Conservation (phyloP, 1,140 invertebrate genomes). For the Mactra quadrangularis region DNA sequence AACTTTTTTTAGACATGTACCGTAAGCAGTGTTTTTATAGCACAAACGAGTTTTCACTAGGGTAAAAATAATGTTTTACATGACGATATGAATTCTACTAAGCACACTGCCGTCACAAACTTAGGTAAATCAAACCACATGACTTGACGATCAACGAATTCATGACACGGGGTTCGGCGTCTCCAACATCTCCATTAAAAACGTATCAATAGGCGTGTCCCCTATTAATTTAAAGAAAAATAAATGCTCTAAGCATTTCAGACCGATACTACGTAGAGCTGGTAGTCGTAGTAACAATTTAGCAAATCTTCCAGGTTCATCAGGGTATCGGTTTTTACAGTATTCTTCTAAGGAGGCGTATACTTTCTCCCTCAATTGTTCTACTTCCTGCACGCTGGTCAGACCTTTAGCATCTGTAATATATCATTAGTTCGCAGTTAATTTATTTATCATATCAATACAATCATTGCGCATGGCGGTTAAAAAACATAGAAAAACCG, state of each 20-base stretch:
- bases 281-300: conserved; percentile 96
- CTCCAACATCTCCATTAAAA: conserved; percentile 88
- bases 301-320: conserved; percentile 96
- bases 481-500: no score
- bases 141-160: neutral
- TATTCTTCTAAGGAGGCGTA: conserved; percentile 98
- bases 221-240: conserved; percentile 96
- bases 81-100: no score
- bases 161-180: conserved; percentile 75
- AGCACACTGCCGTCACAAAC: no score
- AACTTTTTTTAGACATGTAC: no score
- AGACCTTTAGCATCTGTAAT: conserved; percentile 93
- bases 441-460: no score
- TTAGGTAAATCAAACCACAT: no score
- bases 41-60: no score
- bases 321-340: conserved; percentile 92
- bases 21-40: no score
- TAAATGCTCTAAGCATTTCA: conserved; percentile 97
- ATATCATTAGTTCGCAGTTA: conserved; percentile 19
- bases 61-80: no score
- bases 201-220: conserved; percentile 85
- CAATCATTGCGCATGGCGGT: no score
- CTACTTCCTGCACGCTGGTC: conserved; percentile 92
- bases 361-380: conserved; percentile 95
- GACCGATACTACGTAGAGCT: conserved; percentile 95